Conservation (phyloP, 2,888 invertebrate species). For the Chesias legatella region DNA sequence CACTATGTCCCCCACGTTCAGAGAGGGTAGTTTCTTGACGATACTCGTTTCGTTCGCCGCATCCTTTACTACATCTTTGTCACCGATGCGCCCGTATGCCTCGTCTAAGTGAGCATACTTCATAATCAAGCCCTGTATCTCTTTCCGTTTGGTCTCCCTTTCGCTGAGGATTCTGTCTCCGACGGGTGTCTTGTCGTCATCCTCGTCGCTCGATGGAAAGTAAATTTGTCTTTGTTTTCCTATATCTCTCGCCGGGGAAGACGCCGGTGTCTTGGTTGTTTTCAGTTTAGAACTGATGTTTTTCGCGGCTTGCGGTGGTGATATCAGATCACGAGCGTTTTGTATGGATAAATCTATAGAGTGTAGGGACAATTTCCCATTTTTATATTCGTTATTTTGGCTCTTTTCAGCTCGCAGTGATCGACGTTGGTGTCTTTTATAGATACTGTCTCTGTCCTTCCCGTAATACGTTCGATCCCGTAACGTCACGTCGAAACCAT, state of each 20-base stretch:
- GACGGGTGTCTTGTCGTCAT: slow-evolving; percentile 77
- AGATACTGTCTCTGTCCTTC: slow-evolving; percentile 75
- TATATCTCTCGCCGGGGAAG: slow-evolving; percentile 60
- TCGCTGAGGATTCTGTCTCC: slow-evolving; percentile 83
- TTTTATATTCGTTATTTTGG: slow-evolving; percentile 76
- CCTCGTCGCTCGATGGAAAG: slow-evolving; percentile 73
- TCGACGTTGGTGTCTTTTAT: slow-evolving; percentile 76
- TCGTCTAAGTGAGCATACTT: slow-evolving; percentile 91
- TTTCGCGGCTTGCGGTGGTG: slow-evolving; percentile 67
- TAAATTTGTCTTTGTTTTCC: slow-evolving; percentile 72
- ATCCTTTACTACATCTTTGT: slow-evolving; percentile 50
- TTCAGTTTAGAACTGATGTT: slow-evolving; percentile 50
- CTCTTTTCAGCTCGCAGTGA: slow-evolving; percentile 83
- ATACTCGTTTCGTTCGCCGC: slow-evolving; percentile 41
- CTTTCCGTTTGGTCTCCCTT: slow-evolving; percentile 89
- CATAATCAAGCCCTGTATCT: slow-evolving; percentile 89
- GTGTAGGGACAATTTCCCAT: slow-evolving; percentile 71
- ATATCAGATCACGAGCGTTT: slow-evolving; percentile 75
- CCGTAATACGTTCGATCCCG: slow-evolving; percentile 56
- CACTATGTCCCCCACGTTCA: slow-evolving; percentile 66
- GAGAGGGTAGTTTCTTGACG: slow-evolving; percentile 51
- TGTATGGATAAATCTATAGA: slow-evolving; percentile 78
- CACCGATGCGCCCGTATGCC: slow-evolving; percentile 79
- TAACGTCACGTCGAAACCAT: slow-evolving; percentile 55
- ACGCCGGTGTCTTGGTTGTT: slow-evolving; percentile 55